phyloP scores from a whole-genome alignment of 2,888 invertebrate species.

The Torymus auratus region DNA sequence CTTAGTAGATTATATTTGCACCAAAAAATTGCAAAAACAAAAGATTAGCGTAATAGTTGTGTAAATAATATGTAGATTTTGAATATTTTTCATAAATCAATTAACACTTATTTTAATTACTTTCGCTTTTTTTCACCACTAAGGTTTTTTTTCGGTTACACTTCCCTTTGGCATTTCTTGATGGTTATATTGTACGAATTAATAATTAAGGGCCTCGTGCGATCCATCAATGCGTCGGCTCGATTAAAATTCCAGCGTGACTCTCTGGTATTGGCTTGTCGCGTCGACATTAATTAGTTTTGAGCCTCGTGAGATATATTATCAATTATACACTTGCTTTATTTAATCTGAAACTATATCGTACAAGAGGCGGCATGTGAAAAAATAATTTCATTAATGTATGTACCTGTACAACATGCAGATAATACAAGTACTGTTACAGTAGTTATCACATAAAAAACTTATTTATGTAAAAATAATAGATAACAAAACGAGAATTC shows the following conservation, averaged over 20 bases:
- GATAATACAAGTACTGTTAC: too few species aligned
- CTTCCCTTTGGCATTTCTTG: background rate
- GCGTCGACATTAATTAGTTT: conserved; percentile 19
- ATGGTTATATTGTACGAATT: conserved; percentile 18
- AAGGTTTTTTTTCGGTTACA: background rate
- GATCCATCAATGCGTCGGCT: conserved; percentile 8
- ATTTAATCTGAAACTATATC: background rate
- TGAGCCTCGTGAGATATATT: background rate
- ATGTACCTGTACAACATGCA: background rate
- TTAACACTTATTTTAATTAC: background rate
- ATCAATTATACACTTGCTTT: background rate
- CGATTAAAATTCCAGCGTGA: conserved; percentile 29
- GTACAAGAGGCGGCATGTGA: too few species aligned
- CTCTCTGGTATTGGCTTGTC: conserved; percentile 15
- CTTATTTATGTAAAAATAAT: too few species aligned
- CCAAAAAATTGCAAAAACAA: too few species aligned
- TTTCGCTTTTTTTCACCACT: background rate
- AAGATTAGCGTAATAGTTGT: too few species aligned
- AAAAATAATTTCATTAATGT: too few species aligned
- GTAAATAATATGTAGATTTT: too few species aligned
- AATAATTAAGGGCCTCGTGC: conserved; percentile 3
- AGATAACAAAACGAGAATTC: too few species aligned
- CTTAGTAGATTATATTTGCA: too few species aligned
- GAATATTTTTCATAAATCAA: too few species aligned
- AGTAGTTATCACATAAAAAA: too few species aligned